Evolutionary conservation across 2,113 vertebrate species (phyloP), one percentile per base, ranked within the genome.

Genomic region (Meles meles): DNA sequence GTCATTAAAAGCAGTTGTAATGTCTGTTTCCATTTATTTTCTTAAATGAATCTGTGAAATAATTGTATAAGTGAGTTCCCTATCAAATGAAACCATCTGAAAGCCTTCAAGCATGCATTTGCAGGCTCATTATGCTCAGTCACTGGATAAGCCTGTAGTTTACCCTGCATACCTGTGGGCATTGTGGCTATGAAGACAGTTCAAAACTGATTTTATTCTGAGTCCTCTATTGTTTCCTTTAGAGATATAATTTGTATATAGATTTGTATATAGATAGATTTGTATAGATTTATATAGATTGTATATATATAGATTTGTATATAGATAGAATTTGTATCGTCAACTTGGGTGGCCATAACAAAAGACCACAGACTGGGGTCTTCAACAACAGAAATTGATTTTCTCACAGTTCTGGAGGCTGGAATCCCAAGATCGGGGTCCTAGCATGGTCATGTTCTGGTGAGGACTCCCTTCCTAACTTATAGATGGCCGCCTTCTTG

Each of bases 1-100:
- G 11, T 93, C 47, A 82, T 37, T 37, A 59, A 37, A 94, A 55
- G 7, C 31, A 69, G 8, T 52, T 31, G 42, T 31, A 55, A 44
- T 20, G 20, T 39, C 34, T 87, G 25, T 90, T 92, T 93, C 67
- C 49, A 18, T 39, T 90, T 93, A 29, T 82, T 86, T 93, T 90
- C 57, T 90, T 37, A 86, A 80, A 65, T 57, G 20, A 42, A 72
- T 59, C 27, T 7, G 4, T 84, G 69, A 84, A 84, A 80, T 67
- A 82, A 55, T 20, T 21, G 55, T 3, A 3, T 44, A 18, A 44
- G 4, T 69, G 10, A 23, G 57, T 42, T 91, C 15, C 49, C 44
- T 80, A 7, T 79, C 27, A 88, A 47, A 21, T 18, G 27, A 84
- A 91, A 65, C 14, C 27, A 12, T n/a, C 39, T 23, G 72, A 59